These are phyloP conservation scores for Fistularia tabacaria DNA, from an alignment of 2,797 vertebrate genomes.

Conservation along the genomic window DNA sequence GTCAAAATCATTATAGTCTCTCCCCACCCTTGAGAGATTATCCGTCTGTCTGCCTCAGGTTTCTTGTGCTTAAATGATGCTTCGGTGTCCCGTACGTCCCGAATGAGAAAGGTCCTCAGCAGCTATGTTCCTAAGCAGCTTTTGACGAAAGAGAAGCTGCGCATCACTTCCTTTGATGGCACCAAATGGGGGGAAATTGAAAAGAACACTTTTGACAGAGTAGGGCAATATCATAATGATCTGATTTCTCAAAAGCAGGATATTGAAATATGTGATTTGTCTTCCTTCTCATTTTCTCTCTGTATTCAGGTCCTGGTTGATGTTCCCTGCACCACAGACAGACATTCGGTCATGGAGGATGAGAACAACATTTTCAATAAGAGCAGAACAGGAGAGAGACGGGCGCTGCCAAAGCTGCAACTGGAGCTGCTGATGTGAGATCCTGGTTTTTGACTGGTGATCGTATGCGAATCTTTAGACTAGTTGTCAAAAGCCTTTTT, in stretches of 20 bases:
- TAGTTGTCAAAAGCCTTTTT: too few species aligned
- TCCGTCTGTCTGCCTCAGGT: conserved; percentile 57
- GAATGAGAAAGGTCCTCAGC: conserved; percentile 76
- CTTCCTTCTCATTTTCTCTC: neutral
- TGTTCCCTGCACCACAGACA: conserved; percentile 90
- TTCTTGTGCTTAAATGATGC: conserved; percentile 83
- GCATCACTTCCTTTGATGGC: conserved; percentile 81
- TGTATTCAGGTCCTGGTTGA: conserved; percentile 88
- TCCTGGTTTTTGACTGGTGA: neutral
- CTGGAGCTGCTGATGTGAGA: conserved; percentile 87
- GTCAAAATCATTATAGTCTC: neutral
- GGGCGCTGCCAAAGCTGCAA: conserved; percentile 85
- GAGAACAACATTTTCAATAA: conserved; percentile 91
- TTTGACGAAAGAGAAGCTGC: conserved; percentile 64
- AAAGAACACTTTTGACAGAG: conserved; percentile 82
- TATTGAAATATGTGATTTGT: neutral
- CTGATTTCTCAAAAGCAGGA: neutral
- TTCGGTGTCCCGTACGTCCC: conserved; percentile 78
- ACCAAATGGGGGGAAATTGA: conserved; percentile 80
- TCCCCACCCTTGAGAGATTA: neutral
- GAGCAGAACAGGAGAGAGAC: conserved; percentile 83
- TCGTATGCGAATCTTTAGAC: neutral
- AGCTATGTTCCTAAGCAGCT: conserved; percentile 79
- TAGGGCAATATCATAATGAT: conserved; percentile 47
- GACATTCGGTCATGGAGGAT: conserved; percentile 78